Evolutionary conservation across 2,888 invertebrate species (phyloP).

Genomic region (Drosophila neotestacea): DNA sequence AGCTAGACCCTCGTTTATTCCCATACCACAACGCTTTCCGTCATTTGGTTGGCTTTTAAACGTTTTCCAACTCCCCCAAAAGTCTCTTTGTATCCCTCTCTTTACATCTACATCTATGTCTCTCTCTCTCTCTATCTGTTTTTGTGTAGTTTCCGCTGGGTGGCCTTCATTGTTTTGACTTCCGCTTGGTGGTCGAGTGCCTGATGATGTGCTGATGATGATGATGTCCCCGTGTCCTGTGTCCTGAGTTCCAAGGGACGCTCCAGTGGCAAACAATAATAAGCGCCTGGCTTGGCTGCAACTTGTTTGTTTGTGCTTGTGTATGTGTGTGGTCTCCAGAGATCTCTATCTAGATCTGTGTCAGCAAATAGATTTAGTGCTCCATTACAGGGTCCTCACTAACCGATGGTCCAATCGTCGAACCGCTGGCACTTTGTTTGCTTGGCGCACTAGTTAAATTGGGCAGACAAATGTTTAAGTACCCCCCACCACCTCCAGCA

Average conservation of each 20-base stretch:
- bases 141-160: conserved; percentile 51
- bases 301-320: conserved; percentile 53
- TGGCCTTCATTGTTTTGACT: conserved; percentile 71
- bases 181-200: conserved; percentile 58
- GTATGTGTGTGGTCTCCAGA: conserved; percentile 33
- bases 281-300: conserved; percentile 59
- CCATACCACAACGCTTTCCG: conserved; percentile 39
- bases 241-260: conserved; percentile 26
- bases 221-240: conserved; percentile 7
- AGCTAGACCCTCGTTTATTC: conserved; percentile 35
- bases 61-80: conserved; percentile 5
- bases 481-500: conserved; percentile 1
- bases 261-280: conserved; percentile 72
- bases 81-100: not conserved
- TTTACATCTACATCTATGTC: not conserved
- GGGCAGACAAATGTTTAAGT: conserved; percentile 69
- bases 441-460: conserved; percentile 63
- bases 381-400: conserved; percentile 56
- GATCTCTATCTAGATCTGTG: conserved; percentile 55
- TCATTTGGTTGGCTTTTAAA: conserved; percentile 39
- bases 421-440: conserved; percentile 54
- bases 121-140: not conserved
- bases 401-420: conserved; percentile 30
- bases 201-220: conserved; percentile 53
- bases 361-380: conserved; percentile 67